Evolutionary conservation across 2,113 vertebrate species (phyloP).

Genomic region (Seriola quinqueradiata): DNA sequence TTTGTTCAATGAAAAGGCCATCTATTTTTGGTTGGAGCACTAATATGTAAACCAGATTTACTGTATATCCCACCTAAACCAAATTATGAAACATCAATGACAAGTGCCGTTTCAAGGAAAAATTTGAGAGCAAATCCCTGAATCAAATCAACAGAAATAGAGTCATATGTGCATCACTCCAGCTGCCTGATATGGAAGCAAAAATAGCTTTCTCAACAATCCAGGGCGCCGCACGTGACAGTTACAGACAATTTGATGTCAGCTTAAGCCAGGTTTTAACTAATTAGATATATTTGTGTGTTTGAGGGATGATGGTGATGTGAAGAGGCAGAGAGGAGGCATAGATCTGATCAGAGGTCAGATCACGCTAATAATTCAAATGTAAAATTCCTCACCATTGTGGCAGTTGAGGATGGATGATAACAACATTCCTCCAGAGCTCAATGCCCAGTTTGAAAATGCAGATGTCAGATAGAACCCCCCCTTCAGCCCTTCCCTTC

Average conservation of each 20-base stretch:
- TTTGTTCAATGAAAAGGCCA: conserved; percentile 29
- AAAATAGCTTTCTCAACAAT: conserved; percentile 12
- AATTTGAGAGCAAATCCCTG: conserved; percentile 13
- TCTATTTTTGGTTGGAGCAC: conserved; percentile 33
- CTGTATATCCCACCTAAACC: conserved; percentile 28
- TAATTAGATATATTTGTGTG: not conserved
- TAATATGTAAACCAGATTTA: conserved; percentile 50
- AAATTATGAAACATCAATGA: conserved; percentile 44
- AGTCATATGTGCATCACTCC: not conserved
- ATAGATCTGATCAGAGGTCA: conserved; percentile 45
- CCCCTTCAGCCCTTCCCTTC: not conserved
- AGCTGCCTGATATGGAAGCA: not conserved
- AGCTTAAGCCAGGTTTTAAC: not conserved
- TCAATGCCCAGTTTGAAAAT: conserved; percentile 71
- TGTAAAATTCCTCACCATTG: conserved; percentile 43
- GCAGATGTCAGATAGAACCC: conserved; percentile 76
- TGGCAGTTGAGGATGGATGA: conserved; percentile 49
- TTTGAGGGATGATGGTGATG: not conserved
- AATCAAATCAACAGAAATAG: conserved; percentile 56
- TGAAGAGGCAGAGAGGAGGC: conserved; percentile 6
- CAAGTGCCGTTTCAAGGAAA: conserved; percentile 38
- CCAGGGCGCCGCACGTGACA: not conserved
- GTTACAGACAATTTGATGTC: conserved; percentile 4
- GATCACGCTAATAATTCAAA: conserved; percentile 24
- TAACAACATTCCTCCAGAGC: conserved; percentile 70